phyloP scores from a whole-genome alignment of 2,888 invertebrate genomes.

The Dinocampus coccinellae region DNA sequence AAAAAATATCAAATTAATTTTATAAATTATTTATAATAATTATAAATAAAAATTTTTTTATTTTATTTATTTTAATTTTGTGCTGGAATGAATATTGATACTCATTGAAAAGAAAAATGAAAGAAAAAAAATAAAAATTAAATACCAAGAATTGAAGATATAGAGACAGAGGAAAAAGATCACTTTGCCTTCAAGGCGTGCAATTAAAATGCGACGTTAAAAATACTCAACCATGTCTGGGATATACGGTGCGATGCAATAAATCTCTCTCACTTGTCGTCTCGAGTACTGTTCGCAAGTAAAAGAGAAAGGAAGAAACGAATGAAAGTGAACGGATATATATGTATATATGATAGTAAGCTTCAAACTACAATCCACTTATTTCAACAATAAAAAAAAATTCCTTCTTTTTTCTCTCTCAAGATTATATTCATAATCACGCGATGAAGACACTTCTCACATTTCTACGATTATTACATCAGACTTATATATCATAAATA shows the following conservation, averaged over 20 bases:
- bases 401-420: background rate
- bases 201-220: conserved; percentile 47
- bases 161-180: conserved; percentile 30
- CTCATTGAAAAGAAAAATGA: background rate
- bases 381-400: background rate
- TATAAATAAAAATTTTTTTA: background rate
- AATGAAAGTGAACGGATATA: conserved; percentile 38
- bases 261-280: conserved; percentile 4
- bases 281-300: conserved; percentile 24
- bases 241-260: conserved; percentile 7
- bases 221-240: conserved; percentile 23
- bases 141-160: conserved; percentile 12
- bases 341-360: background rate
- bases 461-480: background rate
- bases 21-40: no score
- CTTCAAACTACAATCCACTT: background rate
- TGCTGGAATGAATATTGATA: background rate
- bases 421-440: background rate
- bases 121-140: no score
- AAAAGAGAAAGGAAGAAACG: conserved; percentile 35
- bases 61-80: background rate
- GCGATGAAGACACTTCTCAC: background rate
- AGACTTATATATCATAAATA: background rate
- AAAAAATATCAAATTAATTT: no score
- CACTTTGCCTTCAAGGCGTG: conserved; percentile 43